phyloP scores from a whole-genome alignment of 2,113 vertebrate species.

The Echinops telfairi region DNA sequence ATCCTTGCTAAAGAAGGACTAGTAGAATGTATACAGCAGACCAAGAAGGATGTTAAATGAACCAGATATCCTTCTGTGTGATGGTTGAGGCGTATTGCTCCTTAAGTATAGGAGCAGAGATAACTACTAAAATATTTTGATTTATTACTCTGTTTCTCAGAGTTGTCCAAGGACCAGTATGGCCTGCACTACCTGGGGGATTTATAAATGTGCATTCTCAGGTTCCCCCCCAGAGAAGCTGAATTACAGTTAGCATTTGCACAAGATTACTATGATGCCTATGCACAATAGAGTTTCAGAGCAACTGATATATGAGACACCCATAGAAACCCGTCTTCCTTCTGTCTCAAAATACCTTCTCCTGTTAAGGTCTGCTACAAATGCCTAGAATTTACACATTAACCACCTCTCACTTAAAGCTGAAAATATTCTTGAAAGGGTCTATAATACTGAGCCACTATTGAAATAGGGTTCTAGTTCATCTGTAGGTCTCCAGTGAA shows the following conservation, averaged over 20 bases:
- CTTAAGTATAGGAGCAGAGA: neutral
- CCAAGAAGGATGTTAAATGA: neutral
- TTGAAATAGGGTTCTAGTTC: neutral
- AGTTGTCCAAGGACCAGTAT: neutral
- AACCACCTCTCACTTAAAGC: constrained; percentile 15
- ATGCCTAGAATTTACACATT: neutral
- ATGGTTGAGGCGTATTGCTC: neutral
- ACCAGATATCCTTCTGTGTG: no score
- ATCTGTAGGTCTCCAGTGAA: neutral
- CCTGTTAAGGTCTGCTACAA: neutral
- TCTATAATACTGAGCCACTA: neutral
- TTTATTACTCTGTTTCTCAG: neutral
- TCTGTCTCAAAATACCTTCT: neutral
- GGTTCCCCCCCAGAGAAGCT: neutral
- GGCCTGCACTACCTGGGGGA: neutral
- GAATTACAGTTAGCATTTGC: neutral
- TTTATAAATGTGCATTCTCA: neutral
- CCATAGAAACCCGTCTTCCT: neutral
- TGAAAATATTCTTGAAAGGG: neutral
- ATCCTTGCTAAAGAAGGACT: neutral
- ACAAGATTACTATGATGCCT: neutral
- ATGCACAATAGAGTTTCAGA: neutral
- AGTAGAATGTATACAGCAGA: neutral
- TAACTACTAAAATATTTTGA: neutral
- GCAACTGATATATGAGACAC: neutral